Conservation (phyloP, 2,888 invertebrate genomes). For the Amiota mariae region DNA sequence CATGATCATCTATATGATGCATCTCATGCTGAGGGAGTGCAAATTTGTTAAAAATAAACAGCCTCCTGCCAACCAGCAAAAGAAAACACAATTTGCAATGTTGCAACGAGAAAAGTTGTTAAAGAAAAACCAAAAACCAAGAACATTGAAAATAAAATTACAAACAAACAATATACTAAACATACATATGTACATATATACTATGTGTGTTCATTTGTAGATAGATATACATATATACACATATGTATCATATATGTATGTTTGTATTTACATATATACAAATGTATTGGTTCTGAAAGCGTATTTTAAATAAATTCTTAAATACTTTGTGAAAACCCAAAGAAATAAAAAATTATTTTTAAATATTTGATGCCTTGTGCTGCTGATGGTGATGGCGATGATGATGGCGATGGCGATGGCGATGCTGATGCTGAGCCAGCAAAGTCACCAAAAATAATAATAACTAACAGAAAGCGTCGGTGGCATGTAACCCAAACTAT, state of each 20-base stretch:
- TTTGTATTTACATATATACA: background rate
- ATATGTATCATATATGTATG: background rate
- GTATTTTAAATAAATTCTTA: slow-evolving; percentile 21
- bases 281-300: background rate
- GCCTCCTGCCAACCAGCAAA: background rate
- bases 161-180: too few species aligned
- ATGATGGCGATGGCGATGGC: too few species aligned
- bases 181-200: too few species aligned
- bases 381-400: slow-evolving; percentile 6
- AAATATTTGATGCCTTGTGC: slow-evolving; percentile 41
- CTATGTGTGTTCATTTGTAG: too few species aligned
- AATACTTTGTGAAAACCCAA: slow-evolving; percentile 11
- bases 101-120: too few species aligned
- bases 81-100: background rate
- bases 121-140: background rate
- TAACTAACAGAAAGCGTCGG: background rate
- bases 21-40: slow-evolving; percentile 1
- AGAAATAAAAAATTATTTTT: slow-evolving; percentile 42
- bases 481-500: slow-evolving; percentile 8
- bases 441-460: slow-evolving; percentile 42
- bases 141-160: slow-evolving; percentile 13
- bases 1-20: too few species aligned
- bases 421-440: slow-evolving; percentile 12
- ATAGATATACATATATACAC: too few species aligned
- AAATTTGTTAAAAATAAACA: slow-evolving; percentile 21